A percentile compares a stretch with the other conserved stretches of the same genome.
phyloP scores from a whole-genome alignment of 2,888 invertebrate genomes.

The Apodemia hepburni region DNA sequence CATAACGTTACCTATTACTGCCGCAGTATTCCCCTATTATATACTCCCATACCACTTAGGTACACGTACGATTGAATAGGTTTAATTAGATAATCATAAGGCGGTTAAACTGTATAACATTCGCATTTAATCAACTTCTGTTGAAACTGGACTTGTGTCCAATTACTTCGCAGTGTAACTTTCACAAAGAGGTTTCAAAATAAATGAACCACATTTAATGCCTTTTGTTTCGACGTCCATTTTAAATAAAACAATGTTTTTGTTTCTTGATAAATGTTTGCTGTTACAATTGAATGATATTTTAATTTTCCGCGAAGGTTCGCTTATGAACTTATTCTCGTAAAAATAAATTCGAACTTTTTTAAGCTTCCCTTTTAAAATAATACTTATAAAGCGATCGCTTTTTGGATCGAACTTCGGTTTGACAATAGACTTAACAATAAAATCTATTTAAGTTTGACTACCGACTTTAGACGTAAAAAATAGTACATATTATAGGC shows the following conservation, averaged over 20 bases:
- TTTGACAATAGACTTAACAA: no score
- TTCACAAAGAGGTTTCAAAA: slow-evolving; percentile 30
- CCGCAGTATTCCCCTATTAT: no score
- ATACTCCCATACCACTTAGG: no score
- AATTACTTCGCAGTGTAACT: slow-evolving; percentile 19
- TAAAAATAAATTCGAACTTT: not conserved
- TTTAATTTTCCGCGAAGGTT: not conserved
- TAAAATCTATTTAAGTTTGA: no score
- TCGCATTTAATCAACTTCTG: slow-evolving; percentile 10
- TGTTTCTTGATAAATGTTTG: slow-evolving; percentile 13
- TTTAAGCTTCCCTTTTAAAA: not conserved
- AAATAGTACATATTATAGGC: no score
- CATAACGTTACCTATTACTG: no score
- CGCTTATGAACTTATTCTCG: not conserved
- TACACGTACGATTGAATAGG: no score
- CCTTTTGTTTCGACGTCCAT: slow-evolving; percentile 26
- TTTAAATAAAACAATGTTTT: slow-evolving; percentile 25
- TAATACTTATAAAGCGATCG: no score
- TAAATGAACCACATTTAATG: slow-evolving; percentile 31
- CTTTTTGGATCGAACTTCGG: no score
- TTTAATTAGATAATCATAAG: no score
- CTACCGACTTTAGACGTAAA: no score
- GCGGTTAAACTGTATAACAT: no score
- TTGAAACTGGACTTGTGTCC: slow-evolving; percentile 19
- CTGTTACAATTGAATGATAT: not conserved